These are phyloP conservation scores for Drosophila parabipectinata DNA, from an alignment of 1,140 invertebrate genomes.

Conservation along the genomic window DNA sequence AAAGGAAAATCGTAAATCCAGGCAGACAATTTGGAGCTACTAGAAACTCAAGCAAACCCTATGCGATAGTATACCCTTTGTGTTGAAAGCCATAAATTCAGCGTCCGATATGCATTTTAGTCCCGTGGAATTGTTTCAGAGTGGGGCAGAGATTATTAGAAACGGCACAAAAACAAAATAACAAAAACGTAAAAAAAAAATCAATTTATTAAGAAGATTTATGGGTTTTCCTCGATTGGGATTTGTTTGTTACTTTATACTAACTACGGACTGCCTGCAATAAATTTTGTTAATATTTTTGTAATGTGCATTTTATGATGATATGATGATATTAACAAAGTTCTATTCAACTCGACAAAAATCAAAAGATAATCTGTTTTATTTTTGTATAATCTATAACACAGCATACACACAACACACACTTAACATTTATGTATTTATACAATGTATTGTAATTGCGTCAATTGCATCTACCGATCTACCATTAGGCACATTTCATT, in stretches of 20 bases:
- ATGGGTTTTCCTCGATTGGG: constrained; percentile 65
- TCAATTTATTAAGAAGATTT: constrained; percentile 39
- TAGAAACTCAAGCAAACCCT: constrained; percentile 11
- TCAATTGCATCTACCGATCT: constrained; percentile 47
- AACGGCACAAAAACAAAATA: constrained; percentile 38
- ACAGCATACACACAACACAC: constrained; percentile 34
- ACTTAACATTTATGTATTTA: constrained; percentile 67
- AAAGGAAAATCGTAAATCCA: constrained; percentile 18
- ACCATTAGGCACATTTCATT: constrained; percentile 47
- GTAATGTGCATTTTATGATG: constrained; percentile 73
- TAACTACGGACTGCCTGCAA: constrained; percentile 82
- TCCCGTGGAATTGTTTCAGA: constrained; percentile 10
- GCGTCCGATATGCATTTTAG: constrained; percentile 22
- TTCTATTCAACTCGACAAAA: constrained; percentile 80
- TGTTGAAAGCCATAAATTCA: constrained; percentile 18
- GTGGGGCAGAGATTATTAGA: constrained; percentile 35
- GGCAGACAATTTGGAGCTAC: constrained; percentile 1
- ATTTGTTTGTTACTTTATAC: constrained; percentile 79
- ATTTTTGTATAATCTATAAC: constrained; percentile 79
- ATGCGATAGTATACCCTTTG: constrained; percentile 7
- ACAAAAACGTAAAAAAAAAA: too few species aligned
- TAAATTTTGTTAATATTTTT: constrained; percentile 83
- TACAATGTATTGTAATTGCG: constrained; percentile 60
- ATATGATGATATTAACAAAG: constrained; percentile 81
- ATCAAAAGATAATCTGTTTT: constrained; percentile 83